Percentiles rank a stretch among this genome's conserved stretches.
phyloP scores from a whole-genome alignment of 2,888 invertebrate species.

The Caenorhabditis uteleia region DNA sequence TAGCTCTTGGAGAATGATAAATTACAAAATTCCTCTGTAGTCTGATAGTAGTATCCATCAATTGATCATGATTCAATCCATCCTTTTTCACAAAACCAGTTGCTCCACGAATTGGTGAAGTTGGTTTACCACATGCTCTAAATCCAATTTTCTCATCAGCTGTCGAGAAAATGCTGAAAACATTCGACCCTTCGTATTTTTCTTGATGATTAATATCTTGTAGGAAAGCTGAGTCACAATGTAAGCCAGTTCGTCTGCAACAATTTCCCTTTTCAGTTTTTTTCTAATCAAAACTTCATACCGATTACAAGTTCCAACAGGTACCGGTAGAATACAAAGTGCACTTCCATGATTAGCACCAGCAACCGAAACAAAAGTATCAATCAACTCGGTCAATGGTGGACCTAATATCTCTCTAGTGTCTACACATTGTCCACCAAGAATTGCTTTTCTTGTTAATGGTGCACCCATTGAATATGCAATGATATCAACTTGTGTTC shows the following conservation, averaged over 20 bases:
- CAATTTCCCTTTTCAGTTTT: not conserved
- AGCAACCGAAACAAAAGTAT: conserved; percentile 67
- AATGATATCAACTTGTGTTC: conserved; percentile 64
- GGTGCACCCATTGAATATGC: conserved; percentile 69
- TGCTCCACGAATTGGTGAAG: conserved; percentile 61
- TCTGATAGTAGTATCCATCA: conserved; percentile 62
- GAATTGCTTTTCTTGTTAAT: conserved; percentile 62
- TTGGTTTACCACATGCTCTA: conserved; percentile 55
- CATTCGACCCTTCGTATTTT: conserved; percentile 61
- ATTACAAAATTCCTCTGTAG: conserved; percentile 65
- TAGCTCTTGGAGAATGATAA: conserved; percentile 57
- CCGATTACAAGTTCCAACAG: conserved; percentile 66
- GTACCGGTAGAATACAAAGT: conserved; percentile 65
- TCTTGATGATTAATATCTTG: conserved; percentile 63
- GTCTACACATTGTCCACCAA: conserved; percentile 63
- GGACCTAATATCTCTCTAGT: conserved; percentile 61
- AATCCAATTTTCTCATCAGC: conserved; percentile 66
- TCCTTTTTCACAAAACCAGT: conserved; percentile 63
- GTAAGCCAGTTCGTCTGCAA: conserved; percentile 59
- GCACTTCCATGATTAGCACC: conserved; percentile 67
- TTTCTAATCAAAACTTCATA: conserved; percentile 9
- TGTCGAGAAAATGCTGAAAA: conserved; percentile 66
- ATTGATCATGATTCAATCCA: conserved; percentile 49
- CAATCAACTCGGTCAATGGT: conserved; percentile 67
- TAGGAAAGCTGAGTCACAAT: conserved; percentile 67